Conservation (phyloP, 1,140 invertebrate genomes). For the Zaprionus ghesquierei region DNA sequence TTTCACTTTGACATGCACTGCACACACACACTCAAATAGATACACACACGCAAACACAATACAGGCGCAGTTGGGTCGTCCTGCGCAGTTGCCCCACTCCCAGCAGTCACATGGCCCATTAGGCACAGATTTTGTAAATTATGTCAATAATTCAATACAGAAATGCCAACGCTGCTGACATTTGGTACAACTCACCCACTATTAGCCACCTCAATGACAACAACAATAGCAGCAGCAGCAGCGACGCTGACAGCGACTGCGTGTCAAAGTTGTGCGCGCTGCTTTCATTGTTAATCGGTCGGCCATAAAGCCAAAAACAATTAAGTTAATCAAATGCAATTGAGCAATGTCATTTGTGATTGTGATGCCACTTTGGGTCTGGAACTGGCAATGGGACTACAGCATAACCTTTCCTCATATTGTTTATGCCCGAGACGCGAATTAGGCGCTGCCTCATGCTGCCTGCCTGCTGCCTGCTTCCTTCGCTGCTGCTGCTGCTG, state of each 20-base stretch:
- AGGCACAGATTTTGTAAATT: constrained; percentile 81
- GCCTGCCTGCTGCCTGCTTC: constrained; percentile 32
- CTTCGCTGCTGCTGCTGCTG: constrained; percentile 15
- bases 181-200: constrained; percentile 45
- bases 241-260: constrained; percentile 27
- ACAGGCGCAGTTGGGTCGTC: constrained; percentile 36
- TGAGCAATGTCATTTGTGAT: constrained; percentile 81
- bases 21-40: constrained; percentile 26
- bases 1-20: constrained; percentile 69
- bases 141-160: constrained; percentile 81
- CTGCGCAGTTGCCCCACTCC: constrained; percentile 47
- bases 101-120: constrained; percentile 71
- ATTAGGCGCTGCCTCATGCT: constrained; percentile 14
- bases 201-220: constrained; percentile 53
- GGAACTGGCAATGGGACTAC: not conserved
- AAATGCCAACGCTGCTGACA: constrained; percentile 71
- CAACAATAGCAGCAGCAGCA: constrained; percentile 13
- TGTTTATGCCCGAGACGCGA: constrained; percentile 54
- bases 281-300: constrained; percentile 72
- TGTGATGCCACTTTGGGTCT: constrained; percentile 38
- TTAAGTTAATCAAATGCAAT: constrained; percentile 81
- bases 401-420: constrained; percentile 31
- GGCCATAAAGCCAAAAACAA: constrained; percentile 76
- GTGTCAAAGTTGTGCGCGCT: constrained; percentile 71
- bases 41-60: not conserved